These are phyloP conservation scores for Amphimallon solstitiale DNA, from an alignment of 2,888 invertebrate genomes.

Conservation along the genomic window DNA sequence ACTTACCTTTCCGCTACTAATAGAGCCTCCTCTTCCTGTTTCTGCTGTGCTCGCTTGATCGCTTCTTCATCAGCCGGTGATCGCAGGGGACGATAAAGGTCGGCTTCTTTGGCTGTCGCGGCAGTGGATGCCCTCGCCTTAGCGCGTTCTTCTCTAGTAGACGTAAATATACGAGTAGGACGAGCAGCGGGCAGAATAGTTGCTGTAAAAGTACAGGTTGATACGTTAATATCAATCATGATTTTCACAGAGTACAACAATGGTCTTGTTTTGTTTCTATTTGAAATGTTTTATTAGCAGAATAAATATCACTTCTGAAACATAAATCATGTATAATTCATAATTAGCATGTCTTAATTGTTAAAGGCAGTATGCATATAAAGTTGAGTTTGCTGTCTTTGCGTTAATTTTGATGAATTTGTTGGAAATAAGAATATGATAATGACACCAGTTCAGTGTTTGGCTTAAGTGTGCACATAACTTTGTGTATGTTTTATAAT, in stretches of 20 bases:
- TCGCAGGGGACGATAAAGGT: slow-evolving; percentile 28
- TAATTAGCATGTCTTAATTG: no score
- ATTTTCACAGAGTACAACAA: not conserved
- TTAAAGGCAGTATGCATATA: no score
- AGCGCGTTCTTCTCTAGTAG: slow-evolving; percentile 69
- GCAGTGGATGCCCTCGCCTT: slow-evolving; percentile 14
- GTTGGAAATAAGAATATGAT: no score
- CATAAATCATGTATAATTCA: no score
- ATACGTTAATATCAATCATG: not conserved
- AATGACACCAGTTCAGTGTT: no score
- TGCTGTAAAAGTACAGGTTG: slow-evolving; percentile 4
- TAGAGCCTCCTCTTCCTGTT: slow-evolving; percentile 72
- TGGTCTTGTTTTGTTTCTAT: slow-evolving; percentile 18
- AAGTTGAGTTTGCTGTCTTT: no score
- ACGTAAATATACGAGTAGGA: slow-evolving; percentile 76
- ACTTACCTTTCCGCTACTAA: slow-evolving; percentile 71
- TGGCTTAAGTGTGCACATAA: no score
- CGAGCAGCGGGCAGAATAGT: slow-evolving; percentile 71
- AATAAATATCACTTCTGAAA: no score
- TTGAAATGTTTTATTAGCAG: no score
- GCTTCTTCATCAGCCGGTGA: slow-evolving; percentile 43
- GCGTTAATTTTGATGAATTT: no score
- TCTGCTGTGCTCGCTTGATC: slow-evolving; percentile 64
- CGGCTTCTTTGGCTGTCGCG: slow-evolving; percentile 19
- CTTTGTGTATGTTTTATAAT: no score